Conservation (phyloP, 2,888 invertebrate genomes). For the Plusia festucae region DNA sequence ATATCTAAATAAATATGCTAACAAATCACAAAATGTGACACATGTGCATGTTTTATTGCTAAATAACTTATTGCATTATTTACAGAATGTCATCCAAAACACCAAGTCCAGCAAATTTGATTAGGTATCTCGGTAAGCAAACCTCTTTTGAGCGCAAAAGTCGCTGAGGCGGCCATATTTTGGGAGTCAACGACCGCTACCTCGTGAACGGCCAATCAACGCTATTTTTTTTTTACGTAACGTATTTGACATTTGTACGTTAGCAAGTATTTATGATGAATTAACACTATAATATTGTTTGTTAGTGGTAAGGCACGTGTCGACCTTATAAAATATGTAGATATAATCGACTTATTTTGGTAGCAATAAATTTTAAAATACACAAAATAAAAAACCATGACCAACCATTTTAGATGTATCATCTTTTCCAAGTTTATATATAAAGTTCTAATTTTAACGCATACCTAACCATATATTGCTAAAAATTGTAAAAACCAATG, state of each 20-base stretch:
- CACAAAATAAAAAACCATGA: too few species aligned
- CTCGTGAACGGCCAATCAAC: conserved; percentile 52
- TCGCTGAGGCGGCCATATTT: conserved; percentile 36
- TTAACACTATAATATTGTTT: conserved; percentile 49
- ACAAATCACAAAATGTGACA: not conserved
- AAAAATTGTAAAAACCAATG: too few species aligned
- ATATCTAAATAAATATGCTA: too few species aligned
- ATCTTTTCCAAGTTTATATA: too few species aligned
- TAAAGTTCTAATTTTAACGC: too few species aligned
- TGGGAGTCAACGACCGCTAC: conserved; percentile 40
- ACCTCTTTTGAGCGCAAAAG: conserved; percentile 27
- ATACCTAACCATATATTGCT: too few species aligned
- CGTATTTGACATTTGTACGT: conserved; percentile 53
- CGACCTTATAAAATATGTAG: not conserved
- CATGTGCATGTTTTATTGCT: not conserved
- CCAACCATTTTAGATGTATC: too few species aligned
- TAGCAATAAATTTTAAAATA: not conserved
- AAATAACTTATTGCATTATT: not conserved
- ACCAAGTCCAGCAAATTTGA: conserved; percentile 48
- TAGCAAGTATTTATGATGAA: conserved; percentile 45
- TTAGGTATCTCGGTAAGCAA: conserved; percentile 35
- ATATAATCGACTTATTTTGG: conserved; percentile 15
- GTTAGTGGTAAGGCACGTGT: conserved; percentile 17
- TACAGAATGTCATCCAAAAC: conserved; percentile 22
- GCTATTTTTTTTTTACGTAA: conserved; percentile 53